Percentiles rank a stretch among this genome's conserved stretches.
phyloP scores from a whole-genome alignment of 2,113 vertebrate species.

The Sarotherodon lohbergeri region DNA sequence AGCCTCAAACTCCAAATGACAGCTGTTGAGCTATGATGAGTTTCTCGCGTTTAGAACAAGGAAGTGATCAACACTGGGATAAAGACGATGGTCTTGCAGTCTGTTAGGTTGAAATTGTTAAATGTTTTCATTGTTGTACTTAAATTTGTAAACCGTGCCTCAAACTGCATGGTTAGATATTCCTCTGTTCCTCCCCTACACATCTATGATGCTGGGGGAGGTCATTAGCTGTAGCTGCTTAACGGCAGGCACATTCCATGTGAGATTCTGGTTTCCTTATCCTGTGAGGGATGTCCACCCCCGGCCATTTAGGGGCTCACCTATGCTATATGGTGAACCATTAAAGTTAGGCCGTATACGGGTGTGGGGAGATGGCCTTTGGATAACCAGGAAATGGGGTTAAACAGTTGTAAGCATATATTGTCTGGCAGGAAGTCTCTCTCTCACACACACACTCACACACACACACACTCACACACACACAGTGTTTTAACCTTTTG shows the following conservation, averaged over 20 bases:
- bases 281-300: not conserved
- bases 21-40: not conserved
- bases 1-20: not conserved
- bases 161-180: not conserved
- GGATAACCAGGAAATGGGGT: not conserved
- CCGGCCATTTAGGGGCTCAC: not conserved
- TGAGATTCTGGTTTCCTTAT: not conserved
- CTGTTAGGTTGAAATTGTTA: not conserved
- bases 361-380: not conserved
- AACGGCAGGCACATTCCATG: not conserved
- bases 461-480: no score
- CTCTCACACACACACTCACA: not conserved
- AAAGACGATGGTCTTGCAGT: not conserved
- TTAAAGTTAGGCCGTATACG: accelerated
- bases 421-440: not conserved
- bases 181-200: not conserved
- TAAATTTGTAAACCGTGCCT: not conserved
- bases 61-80: not conserved
- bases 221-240: not conserved
- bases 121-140: not conserved
- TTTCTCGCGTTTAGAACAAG: not conserved
- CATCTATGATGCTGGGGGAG: not conserved
- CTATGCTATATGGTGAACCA: not conserved
- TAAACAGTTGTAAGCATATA: not conserved
- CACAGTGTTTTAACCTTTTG: not conserved